These are phyloP conservation scores for Anadara kagoshimensis DNA, from an alignment of 1,140 invertebrate genomes.

Conservation along the genomic window DNA sequence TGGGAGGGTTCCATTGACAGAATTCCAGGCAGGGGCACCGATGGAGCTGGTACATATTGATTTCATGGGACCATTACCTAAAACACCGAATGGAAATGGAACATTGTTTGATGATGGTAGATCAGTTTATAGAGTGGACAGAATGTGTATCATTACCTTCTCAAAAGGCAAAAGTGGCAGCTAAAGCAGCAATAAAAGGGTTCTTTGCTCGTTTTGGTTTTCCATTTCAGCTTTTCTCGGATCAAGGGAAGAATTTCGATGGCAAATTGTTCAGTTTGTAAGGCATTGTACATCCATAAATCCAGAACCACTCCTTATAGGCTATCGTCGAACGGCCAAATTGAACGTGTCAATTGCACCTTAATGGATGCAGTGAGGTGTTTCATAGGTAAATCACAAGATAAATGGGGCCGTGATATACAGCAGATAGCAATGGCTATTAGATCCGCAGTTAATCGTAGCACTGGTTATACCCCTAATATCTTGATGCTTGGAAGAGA, in stretches of 20 bases:
- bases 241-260: constrained; percentile 34
- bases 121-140: constrained; percentile 40
- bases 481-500: constrained; percentile 15
- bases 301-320: constrained; percentile 29
- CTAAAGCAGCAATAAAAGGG: constrained; percentile 10
- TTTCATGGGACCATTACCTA: constrained; percentile 25
- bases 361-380: constrained; percentile 31
- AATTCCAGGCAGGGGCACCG: constrained; percentile 24
- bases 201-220: constrained; percentile 30
- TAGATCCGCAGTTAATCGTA: not conserved
- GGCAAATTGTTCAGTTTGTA: constrained; percentile 23
- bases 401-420: not conserved
- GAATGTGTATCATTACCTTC: constrained; percentile 29
- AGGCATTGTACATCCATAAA: constrained; percentile 22
- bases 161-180: constrained; percentile 29
- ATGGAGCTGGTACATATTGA: constrained; percentile 41
- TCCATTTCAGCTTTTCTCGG: constrained; percentile 30
- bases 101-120: constrained; percentile 33
- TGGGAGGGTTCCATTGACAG: not conserved
- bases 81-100: constrained; percentile 8
- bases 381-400: constrained; percentile 1
- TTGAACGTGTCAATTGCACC: constrained; percentile 35
- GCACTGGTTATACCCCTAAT: constrained; percentile 10
- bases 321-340: constrained; percentile 27
- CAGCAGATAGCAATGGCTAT: constrained; percentile 3